Base-by-base conservation (phyloP, 30 jellyfish, hydroid and myxozoan genomes). In the Hydractinia echinata region DNA sequence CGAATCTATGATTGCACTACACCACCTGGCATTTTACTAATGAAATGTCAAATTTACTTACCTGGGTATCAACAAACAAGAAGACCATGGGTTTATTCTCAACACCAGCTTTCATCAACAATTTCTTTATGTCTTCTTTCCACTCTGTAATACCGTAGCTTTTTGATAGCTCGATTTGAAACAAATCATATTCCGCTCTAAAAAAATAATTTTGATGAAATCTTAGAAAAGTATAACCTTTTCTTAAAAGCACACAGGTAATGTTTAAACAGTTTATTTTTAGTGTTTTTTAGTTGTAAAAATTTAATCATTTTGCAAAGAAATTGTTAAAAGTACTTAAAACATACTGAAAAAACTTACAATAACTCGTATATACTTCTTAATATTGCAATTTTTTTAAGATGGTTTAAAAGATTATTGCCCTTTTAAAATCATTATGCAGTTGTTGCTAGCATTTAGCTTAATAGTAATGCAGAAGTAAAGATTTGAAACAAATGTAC, bases 171-270 rank as follows among this genome's bases (percentile, higher is more conserved):
- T 92, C 98, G 53, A 92, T 92, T 77, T 92, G 98, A 73, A 92
- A 92, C 83, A 92, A 82, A 52, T 92, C 98, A 84, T 82, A 92
- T 76, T 92, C 98, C 16, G 98, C 96, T 92, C 98, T 92, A 44
- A 84, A 77, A 39, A 10, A 51, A 69, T n/a, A n/a, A n/a, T n/a
- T n/a, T n/a, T n/a, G n/a, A n/a, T n/a, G n/a, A n/a, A n/a, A n/a
- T n/a, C n/a, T n/a, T n/a, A 19, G 13, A 71, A 71, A 30, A 30
- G 44, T 0, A 58, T 51, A 4, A 64, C 19, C n/a, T 7, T 64
- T 44, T 58, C 15, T 58, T 58, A 64, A 6, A 13, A 68, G 79
- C 3, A 14, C 16, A 20, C 15, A n/a, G 3, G 2, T 13, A 49
- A 3, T 68, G 15, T 4, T 10, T 11, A 0, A 68, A 68, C 11